A percentile compares a stretch with the other conserved stretches of the same genome.
Evolutionary conservation across 2,113 vertebrate species (phyloP).

Genomic region (Orientallactaga bullata): DNA sequence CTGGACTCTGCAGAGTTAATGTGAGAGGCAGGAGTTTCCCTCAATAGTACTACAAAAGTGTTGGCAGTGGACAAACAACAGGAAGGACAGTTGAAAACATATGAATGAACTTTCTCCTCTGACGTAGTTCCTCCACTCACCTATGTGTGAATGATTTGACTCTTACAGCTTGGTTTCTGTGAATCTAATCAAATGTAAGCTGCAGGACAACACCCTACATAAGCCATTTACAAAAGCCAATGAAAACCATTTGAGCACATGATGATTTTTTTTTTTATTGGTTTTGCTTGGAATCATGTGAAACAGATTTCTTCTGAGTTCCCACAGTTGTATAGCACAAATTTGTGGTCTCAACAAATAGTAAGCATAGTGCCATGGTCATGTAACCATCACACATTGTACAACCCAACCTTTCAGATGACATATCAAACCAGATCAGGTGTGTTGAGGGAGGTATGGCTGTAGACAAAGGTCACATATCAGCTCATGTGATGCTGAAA

Average conservation of each 20-base stretch:
- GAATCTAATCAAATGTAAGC: not conserved
- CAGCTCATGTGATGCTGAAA: not conserved
- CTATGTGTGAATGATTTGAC: not conserved
- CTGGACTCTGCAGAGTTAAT: not conserved
- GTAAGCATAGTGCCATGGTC: not conserved
- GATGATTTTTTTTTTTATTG: not conserved
- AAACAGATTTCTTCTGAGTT: not conserved
- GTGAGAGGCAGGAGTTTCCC: no score
- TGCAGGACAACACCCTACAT: not conserved
- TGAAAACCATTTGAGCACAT: not conserved
- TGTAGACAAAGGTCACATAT: no score
- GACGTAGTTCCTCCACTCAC: not conserved
- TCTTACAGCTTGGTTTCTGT: not conserved
- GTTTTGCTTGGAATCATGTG: not conserved
- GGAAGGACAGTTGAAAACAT: not conserved
- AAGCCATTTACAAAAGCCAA: no score
- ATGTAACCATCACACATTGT: accelerated
- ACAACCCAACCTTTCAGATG: not conserved
- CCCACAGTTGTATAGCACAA: not conserved
- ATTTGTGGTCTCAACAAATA: no score
- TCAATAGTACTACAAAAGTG: not conserved
- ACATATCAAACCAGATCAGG: not conserved
- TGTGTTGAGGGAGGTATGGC: no score
- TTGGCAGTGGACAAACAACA: not conserved
- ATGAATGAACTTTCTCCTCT: not conserved